phyloP scores from a whole-genome alignment of 1,140 invertebrate genomes.

The Marisa cornuarietis region DNA sequence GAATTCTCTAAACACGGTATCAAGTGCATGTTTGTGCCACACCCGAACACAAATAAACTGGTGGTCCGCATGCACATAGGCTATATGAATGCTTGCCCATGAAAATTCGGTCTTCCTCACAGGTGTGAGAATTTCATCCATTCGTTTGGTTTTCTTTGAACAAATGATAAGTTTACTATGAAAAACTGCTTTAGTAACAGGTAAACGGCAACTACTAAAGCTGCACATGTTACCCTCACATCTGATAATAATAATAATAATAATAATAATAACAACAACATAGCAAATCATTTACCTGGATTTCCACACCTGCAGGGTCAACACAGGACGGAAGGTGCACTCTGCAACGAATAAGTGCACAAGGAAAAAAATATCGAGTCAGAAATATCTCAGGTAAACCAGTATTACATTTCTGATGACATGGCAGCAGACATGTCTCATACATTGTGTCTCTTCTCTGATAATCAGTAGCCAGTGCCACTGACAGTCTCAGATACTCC shows the following conservation, averaged over 20 bases:
- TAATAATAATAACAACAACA: not conserved
- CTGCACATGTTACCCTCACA: not conserved
- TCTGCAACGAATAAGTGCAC: not conserved
- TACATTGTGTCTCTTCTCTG: not conserved
- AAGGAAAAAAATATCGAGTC: not conserved
- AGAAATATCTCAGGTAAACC: not conserved
- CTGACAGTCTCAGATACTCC: not conserved
- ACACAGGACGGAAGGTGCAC: not conserved
- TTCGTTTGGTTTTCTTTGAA: no score
- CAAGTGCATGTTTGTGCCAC: not conserved
- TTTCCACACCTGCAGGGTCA: not conserved
- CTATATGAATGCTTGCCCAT: no score
- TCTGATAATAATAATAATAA: not conserved
- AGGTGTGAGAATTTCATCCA: no score
- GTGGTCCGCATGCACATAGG: no score
- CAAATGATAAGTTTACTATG: no score
- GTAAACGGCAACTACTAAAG: not conserved
- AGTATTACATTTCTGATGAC: not conserved
- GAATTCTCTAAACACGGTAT: not conserved
- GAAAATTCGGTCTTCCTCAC: no score
- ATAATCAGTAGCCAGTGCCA: not conserved
- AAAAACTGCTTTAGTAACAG: not conserved
- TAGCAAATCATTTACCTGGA: not conserved
- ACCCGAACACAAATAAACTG: no score
- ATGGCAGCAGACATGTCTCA: not conserved